Percentiles rank a stretch among this genome's conserved stretches.
phyloP scores from a whole-genome alignment of 1,140 invertebrate genomes.

The Tyrophagus putrescentiae region DNA sequence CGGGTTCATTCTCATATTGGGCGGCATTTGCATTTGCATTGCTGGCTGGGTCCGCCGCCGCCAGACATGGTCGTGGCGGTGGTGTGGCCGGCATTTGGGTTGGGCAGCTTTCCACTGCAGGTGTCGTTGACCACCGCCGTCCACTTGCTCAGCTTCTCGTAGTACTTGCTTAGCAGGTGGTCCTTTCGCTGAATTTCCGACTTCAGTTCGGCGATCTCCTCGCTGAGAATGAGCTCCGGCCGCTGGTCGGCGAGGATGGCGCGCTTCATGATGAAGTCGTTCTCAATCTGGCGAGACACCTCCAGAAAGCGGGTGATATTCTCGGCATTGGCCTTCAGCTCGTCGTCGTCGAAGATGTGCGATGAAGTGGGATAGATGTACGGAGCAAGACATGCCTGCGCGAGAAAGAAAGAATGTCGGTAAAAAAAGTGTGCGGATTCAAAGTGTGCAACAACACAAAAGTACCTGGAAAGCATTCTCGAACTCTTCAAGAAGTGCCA shows the following conservation, averaged over 20 bases:
- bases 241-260: constrained; percentile 74
- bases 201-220: constrained; percentile 71
- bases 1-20: no score
- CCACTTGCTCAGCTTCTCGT: constrained; percentile 77
- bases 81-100: constrained; percentile 33
- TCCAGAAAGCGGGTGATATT: constrained; percentile 70
- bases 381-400: constrained; percentile 66
- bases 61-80: constrained; percentile 19
- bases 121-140: constrained; percentile 49
- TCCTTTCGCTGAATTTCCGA: constrained; percentile 70
- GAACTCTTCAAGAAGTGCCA: constrained; percentile 28
- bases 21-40: constrained; percentile 12
- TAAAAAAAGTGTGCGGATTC: constrained; percentile 8
- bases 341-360: constrained; percentile 40
- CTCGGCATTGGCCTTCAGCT: constrained; percentile 47
- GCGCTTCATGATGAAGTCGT: constrained; percentile 80
- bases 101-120: constrained; percentile 28
- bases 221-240: constrained; percentile 75
- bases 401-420: constrained; percentile 34
- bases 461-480: constrained; percentile 29
- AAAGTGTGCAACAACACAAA: constrained; percentile 2
- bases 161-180: constrained; percentile 66
- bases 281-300: constrained; percentile 76
- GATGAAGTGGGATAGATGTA: constrained; percentile 64
- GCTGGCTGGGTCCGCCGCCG: constrained; percentile 8